phyloP scores from a whole-genome alignment of 2,797 vertebrate species.

The Argyrosomus regius region DNA sequence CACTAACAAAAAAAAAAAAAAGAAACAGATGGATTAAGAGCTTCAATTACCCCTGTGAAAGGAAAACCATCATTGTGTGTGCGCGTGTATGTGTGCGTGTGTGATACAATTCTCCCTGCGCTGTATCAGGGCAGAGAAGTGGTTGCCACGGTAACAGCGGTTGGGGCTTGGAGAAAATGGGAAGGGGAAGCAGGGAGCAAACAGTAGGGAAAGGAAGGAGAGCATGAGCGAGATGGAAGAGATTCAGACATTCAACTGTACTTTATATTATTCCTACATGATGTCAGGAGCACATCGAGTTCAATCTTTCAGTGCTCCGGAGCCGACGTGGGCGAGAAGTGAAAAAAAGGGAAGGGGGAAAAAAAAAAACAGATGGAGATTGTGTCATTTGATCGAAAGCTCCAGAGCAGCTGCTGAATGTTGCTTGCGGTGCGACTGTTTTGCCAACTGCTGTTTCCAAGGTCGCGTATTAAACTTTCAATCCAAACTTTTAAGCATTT shows the following conservation, averaged over 20 bases:
- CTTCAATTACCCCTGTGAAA: constrained; percentile 75
- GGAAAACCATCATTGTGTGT: constrained; percentile 42
- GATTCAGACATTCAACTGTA: neutral
- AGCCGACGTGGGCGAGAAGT: neutral
- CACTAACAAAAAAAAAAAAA: constrained; percentile 55
- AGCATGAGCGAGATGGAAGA: neutral
- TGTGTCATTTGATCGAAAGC: neutral
- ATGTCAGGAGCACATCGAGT: neutral
- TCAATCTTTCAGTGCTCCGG: neutral
- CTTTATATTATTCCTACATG: neutral
- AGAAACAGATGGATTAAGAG: constrained; percentile 80
- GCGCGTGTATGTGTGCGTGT: constrained; percentile 12
- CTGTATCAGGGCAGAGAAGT: constrained; percentile 72
- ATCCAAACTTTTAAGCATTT: neutral
- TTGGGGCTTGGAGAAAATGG: constrained; percentile 55
- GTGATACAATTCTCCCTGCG: constrained; percentile 62
- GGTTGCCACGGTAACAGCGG: constrained; percentile 81
- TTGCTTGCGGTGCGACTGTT: neutral
- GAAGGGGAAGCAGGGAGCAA: constrained; percentile 46
- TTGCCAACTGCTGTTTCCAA: neutral
- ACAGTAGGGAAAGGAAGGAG: constrained; percentile 39
- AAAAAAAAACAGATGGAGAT: neutral
- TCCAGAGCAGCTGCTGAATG: neutral
- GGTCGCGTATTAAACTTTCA: constrained; percentile 4
- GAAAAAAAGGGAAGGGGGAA: no score